A percentile compares a stretch with the other conserved stretches of the same genome.
Conservation (phyloP, 2,113 vertebrate species). For the Panthera leo region DNA sequence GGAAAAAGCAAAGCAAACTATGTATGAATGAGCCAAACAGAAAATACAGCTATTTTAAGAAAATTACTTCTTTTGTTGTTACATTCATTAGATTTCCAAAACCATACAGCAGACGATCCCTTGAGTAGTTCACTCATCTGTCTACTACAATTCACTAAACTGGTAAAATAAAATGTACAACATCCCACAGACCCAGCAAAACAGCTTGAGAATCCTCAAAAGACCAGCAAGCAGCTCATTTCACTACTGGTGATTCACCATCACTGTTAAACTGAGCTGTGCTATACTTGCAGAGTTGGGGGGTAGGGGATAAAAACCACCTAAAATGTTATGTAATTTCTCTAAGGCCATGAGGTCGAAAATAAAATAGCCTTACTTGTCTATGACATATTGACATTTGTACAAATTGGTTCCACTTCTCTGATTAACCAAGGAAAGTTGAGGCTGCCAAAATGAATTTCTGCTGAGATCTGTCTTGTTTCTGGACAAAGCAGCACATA, state of each 20-base stretch:
- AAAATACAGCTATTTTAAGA: conserved; percentile 47
- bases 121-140: not conserved
- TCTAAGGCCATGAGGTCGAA: conserved; percentile 51
- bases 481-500: not conserved
- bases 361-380: conserved; percentile 50
- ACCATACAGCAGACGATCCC: not conserved
- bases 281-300: not conserved
- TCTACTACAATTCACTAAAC: not conserved
- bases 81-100: conserved; percentile 16
- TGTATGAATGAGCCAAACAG: conserved; percentile 63
- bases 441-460: not conserved
- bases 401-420: conserved; percentile 37
- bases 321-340: not conserved
- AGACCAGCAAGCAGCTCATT: not conserved
- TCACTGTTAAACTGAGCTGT: not conserved
- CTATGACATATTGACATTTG: conserved; percentile 38
- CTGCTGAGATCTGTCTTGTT: not conserved
- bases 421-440: conserved; percentile 48
- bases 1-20: conserved; percentile 35
- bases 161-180: conserved; percentile 29
- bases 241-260: not conserved
- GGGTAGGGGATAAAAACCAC: fast-evolving
- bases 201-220: not conserved
- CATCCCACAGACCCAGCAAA: not conserved
- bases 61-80: conserved; percentile 17